phyloP scores from a whole-genome alignment of 2,888 invertebrate species.

The Coelogynopora nodosa region DNA sequence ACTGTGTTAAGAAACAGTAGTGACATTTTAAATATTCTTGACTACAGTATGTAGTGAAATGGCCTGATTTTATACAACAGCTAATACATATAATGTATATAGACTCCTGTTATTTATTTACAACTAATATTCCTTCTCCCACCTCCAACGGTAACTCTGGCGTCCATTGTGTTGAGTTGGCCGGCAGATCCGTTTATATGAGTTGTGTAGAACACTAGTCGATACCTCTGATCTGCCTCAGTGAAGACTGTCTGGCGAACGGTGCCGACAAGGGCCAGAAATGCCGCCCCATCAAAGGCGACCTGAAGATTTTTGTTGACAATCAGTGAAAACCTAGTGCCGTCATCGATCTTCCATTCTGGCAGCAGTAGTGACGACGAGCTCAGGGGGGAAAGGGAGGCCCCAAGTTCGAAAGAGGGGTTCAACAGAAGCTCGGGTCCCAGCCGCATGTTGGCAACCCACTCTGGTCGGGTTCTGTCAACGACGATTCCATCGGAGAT shows the following conservation, averaged over 20 bases:
- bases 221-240: neutral
- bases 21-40: too few relatives aligned
- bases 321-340: neutral
- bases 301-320: neutral
- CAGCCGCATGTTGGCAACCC: neutral
- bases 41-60: too few relatives aligned
- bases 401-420: neutral
- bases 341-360: neutral
- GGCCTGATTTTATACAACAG: too few relatives aligned
- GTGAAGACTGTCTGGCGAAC: neutral
- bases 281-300: neutral
- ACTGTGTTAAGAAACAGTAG: too few relatives aligned
- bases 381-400: too few relatives aligned
- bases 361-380: too few relatives aligned
- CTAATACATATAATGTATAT: too few relatives aligned
- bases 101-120: too few relatives aligned
- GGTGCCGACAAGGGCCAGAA: neutral
- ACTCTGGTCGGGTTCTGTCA: neutral
- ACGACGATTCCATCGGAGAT: neutral
- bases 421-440: neutral
- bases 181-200: neutral
- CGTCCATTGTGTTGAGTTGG: neutral
- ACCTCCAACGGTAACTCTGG: neutral
- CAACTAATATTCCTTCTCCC: neutral
- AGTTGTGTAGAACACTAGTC: neutral